Base-by-base conservation (phyloP, 2,888 invertebrate genomes). In the Brachyopa scutellaris region DNA sequence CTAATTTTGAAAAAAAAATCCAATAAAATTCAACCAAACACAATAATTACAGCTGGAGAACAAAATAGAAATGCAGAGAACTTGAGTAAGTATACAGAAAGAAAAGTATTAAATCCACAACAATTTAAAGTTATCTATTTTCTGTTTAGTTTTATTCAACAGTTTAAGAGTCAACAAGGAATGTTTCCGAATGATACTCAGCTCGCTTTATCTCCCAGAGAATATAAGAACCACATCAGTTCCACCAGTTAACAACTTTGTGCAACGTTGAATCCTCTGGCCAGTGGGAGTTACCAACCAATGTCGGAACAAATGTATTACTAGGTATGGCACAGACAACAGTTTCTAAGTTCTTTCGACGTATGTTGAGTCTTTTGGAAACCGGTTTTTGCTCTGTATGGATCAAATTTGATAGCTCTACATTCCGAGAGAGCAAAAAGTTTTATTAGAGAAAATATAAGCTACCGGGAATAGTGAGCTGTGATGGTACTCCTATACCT, bases 161-260 rank as follows among this genome's bases (percentile, higher is more conserved):
- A 26, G 26, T 26, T 26, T 26, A n/a, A 26, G 26, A 26, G 26
- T 26, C 4, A 21, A 21, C 1, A 53, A 53, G 21, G 53, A 53
- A 31, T 42, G 31, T 17, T 29, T 42, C 29, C 17, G 29, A 1
- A 59, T 42, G 29, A 59, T 59, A 7, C 42, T 59, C n/a, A 42
- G 9, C 19, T 42, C 6, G 7, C 21, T 29, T 11, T 42, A 29
- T 19, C 8, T 42, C 11, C 59, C 42, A 29, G 7, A 11, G 1
- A 57, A 40, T 17, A 26, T 29, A 11, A 59, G 59, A 29, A 42
- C n/a, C 29, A 31, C 59, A 42, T 42, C 40, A 31, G 59, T 59
- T 31, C 59, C 26, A 42, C 42, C 31, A 42, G 42, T 59, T 33
- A 11, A n/a, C 53, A 36, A n/a, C 23, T 31, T 31, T 17, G 17